Base-by-base conservation (phyloP, 2,113 vertebrate species). In the Gadus chalcogrammus region DNA sequence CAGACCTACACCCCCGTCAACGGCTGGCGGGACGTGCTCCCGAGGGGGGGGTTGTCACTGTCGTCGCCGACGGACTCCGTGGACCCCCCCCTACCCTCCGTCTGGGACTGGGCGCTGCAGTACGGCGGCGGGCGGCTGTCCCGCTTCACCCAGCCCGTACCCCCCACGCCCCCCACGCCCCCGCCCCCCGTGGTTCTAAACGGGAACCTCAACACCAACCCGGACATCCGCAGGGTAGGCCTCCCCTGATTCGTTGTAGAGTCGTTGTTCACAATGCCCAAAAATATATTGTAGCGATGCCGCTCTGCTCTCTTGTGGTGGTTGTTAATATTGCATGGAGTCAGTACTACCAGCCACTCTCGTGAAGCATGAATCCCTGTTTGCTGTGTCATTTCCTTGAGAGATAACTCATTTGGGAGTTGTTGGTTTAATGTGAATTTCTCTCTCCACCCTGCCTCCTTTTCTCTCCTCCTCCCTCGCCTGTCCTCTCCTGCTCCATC, bases 61-160 rank as follows among this genome's bases (percentile, higher is more conserved):
- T 73, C 76, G 42, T 13, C 42, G 7, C 42, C 42, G 6, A 77
- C 78, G 0, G 85, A 92, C 1, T 68, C 84, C 0, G 70, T 79
- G 0, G 84, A 88, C 81, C 87, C 87, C 0, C 76, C 79, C 0
- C 75, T 89, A 42, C 90, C 90, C 5, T 48, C 88, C 0, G 90
- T 94, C n/a, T 98, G 97, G 97, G 94, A 94, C 85, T 99, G 97
- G 97, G 84, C 84, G 4, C 88, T 94, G 62, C 94, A 94, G 84
- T 96, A 94, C 88, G 92, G 77, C 84, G 84, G 80, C 2, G 81
- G 88, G 70, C 93, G 93, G 35, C 90, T 74, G 35, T 83, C 84
- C 1, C 82, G 76, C 0, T 99, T 99, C 90, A 81, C 65, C 24
- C 95, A 95, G 61, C 94, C 94, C 0, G 63, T 85, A 15, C 87